Conservation (phyloP, 37 sponge, comb jelly and placozoan species). For the Eunapius fragilis region DNA sequence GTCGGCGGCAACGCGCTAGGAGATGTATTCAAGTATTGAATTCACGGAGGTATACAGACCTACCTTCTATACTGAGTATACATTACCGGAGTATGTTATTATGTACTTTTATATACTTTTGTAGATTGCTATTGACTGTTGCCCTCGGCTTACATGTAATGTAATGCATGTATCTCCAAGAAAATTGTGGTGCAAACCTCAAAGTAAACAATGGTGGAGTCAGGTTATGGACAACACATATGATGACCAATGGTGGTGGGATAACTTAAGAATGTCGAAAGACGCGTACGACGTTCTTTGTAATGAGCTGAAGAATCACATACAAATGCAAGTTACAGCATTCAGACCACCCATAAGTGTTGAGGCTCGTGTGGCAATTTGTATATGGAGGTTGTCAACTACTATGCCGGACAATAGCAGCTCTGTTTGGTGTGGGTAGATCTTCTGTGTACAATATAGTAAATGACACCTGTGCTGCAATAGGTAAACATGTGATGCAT, state of each 20-base stretch:
- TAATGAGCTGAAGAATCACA: constrained; percentile 4
- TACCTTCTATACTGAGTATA: too few relatives aligned
- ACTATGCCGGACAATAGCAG: constrained; percentile 44
- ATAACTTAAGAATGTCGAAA: constrained; percentile 29
- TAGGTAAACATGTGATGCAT: constrained; percentile 27
- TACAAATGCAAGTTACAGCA: constrained; percentile 11
- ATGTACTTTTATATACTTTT: too few relatives aligned
- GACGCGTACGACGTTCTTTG: constrained; percentile 9
- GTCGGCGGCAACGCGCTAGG: too few relatives aligned
- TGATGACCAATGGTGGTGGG: constrained; percentile 17
- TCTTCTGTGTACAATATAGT: constrained; percentile 33
- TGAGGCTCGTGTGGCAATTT: constrained; percentile 22
- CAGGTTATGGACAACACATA: constrained; percentile 16
- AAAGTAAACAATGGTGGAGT: constrained; percentile 29
- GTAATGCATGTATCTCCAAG: not conserved
- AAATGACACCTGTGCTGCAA: constrained; percentile 37
- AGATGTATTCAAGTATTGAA: too few relatives aligned
- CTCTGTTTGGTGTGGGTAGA: constrained; percentile 55
- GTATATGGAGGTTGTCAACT: constrained; percentile 46
- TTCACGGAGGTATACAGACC: too few relatives aligned
- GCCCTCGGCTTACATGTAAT: too few relatives aligned
- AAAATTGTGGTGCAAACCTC: not conserved
- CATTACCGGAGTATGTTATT: too few relatives aligned
- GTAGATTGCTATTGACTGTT: too few relatives aligned
- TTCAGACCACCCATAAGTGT: constrained; percentile 17